phyloP scores from a whole-genome alignment of 2,888 invertebrate genomes.

The Octonoba sinensis region DNA sequence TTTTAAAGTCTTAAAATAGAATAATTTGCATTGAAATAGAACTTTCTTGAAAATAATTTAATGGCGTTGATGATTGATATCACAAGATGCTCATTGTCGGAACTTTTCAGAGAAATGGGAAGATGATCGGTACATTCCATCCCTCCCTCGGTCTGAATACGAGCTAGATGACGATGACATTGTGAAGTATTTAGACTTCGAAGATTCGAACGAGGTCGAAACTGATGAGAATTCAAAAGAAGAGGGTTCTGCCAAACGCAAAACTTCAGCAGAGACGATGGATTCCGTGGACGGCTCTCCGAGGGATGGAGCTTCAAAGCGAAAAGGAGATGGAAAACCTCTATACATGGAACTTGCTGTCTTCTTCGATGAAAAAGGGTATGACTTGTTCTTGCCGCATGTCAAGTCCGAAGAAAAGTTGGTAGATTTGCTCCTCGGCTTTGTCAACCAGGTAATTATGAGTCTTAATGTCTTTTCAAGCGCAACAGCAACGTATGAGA shows the following conservation, averaged over 20 bases:
- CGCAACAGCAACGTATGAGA: too few relatives aligned
- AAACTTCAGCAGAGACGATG: background rate
- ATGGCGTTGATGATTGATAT: too few relatives aligned
- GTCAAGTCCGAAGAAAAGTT: conserved; percentile 78
- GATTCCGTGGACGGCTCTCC: background rate
- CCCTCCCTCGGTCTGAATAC: conserved; percentile 51
- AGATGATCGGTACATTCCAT: conserved; percentile 50
- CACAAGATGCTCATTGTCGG: too few relatives aligned
- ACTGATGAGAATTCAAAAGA: background rate
- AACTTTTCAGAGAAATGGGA: conserved; percentile 38
- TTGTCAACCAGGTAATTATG: conserved; percentile 79
- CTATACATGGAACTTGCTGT: conserved; percentile 78
- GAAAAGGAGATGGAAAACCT: conserved; percentile 31
- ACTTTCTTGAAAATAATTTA: too few relatives aligned
- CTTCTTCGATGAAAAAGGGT: conserved; percentile 82
- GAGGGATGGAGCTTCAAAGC: conserved; percentile 10
- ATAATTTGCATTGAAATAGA: too few relatives aligned
- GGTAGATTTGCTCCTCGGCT: conserved; percentile 82
- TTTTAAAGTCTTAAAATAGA: too few relatives aligned
- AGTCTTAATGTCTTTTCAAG: too few relatives aligned
- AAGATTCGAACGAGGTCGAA: conserved; percentile 16
- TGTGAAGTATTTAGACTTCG: conserved; percentile 45
- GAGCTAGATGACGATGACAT: conserved; percentile 58
- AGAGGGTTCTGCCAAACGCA: background rate
- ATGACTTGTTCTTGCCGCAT: conserved; percentile 79